Percentiles rank a stretch among this genome's conserved stretches.
These are phyloP conservation scores for Neria commutata DNA, from an alignment of 2,888 invertebrate species.

Conservation along the genomic window DNA sequence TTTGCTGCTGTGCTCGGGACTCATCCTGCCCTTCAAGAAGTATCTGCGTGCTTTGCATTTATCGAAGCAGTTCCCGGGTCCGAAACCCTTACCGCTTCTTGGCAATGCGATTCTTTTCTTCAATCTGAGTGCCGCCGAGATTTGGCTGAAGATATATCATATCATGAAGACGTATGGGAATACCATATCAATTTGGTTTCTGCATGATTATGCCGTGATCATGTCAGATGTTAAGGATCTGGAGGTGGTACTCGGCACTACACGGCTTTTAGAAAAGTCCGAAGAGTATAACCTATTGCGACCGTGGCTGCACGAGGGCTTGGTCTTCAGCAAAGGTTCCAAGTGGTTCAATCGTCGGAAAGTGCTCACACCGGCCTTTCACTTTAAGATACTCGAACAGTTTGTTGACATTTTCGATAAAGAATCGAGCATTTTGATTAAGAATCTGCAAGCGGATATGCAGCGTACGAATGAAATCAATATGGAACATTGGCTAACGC, in stretches of 20 bases:
- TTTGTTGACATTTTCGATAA: constrained; percentile 72
- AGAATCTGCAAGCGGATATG: constrained; percentile 49
- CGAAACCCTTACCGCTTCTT: constrained; percentile 61
- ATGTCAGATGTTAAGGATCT: constrained; percentile 37
- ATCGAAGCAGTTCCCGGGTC: constrained; percentile 39
- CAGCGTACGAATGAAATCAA: constrained; percentile 64
- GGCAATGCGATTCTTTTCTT: constrained; percentile 60
- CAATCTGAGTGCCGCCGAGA: constrained; percentile 31
- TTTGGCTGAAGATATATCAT: constrained; percentile 19
- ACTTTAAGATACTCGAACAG: constrained; percentile 75
- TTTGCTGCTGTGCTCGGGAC: too few species aligned
- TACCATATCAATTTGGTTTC: constrained; percentile 37
- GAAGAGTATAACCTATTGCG: constrained; percentile 34
- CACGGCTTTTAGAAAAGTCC: constrained; percentile 34
- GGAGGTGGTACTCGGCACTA: constrained; percentile 34
- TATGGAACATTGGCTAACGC: constrained; percentile 65
- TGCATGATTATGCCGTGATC: constrained; percentile 34
- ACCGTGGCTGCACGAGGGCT: constrained; percentile 45
- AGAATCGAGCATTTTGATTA: constrained; percentile 65
- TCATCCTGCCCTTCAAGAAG: too few species aligned
- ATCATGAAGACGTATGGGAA: constrained; percentile 27
- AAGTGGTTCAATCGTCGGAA: constrained; percentile 73
- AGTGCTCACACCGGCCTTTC: constrained; percentile 77
- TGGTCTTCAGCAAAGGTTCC: constrained; percentile 37
- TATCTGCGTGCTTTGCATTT: constrained; percentile 29